Evolutionary conservation across 2,888 invertebrate species (phyloP).

Genomic region (Chrysina gloriosa): DNA sequence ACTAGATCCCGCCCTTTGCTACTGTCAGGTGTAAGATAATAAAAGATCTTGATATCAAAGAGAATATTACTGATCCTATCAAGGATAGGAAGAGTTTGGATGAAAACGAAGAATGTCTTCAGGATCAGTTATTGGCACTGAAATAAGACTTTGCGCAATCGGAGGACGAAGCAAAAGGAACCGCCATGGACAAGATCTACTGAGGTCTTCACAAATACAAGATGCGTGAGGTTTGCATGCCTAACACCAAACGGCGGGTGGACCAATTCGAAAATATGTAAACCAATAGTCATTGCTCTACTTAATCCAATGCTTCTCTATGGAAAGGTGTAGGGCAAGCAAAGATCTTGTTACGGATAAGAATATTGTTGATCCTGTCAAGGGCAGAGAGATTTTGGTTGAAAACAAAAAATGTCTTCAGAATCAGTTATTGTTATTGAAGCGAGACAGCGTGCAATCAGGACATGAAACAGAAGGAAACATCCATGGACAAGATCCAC

Average conservation of each 20-base stretch:
- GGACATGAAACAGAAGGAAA: too few species aligned
- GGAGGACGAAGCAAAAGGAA: constrained; percentile 94
- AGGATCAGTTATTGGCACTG: constrained; percentile 93
- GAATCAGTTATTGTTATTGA: too few species aligned
- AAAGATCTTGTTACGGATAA: too few species aligned
- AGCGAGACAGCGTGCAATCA: too few species aligned
- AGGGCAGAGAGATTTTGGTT: too few species aligned
- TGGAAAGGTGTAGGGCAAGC: too few species aligned
- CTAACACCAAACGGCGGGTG: constrained; percentile 99
- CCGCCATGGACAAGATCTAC: constrained; percentile 97
- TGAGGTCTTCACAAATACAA: constrained; percentile 99
- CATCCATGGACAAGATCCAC: constrained; percentile 98
- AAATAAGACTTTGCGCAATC: constrained; percentile 96
- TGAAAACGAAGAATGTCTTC: constrained; percentile 94
- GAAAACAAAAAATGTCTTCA: too few species aligned
- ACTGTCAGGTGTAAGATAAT: too few species aligned
- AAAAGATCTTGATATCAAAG: constrained; percentile 87
- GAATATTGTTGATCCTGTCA: too few species aligned
- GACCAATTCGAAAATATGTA: constrained; percentile 99
- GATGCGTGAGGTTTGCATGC: constrained; percentile 99
- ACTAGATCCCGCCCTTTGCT: too few species aligned
- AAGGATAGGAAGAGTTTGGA: constrained; percentile 92
- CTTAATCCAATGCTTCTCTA: too few species aligned
- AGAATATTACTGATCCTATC: constrained; percentile 93
- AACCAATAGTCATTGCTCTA: too few species aligned